Percentiles rank a stretch among this genome's conserved stretches.
Evolutionary conservation across 37 sponge, comb jelly and placozoan species (phyloP).

Genomic region (Halichondria panicea): DNA sequence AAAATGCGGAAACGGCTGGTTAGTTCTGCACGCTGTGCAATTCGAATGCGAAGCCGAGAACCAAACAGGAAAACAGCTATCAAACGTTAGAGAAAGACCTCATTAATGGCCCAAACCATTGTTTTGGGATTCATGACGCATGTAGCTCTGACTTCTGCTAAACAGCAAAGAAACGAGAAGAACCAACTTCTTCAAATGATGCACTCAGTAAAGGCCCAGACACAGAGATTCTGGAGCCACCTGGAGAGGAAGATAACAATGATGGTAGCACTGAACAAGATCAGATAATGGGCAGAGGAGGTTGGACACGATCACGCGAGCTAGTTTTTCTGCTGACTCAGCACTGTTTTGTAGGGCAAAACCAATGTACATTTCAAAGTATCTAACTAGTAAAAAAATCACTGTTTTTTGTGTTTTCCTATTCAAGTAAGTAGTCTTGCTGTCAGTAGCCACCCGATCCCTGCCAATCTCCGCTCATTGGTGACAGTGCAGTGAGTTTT

Average conservation of each 20-base stretch:
- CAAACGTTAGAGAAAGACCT: slow-evolving; percentile 23
- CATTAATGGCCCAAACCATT: slow-evolving; percentile 45
- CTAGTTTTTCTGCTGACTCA: no score
- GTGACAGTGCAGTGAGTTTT: no score
- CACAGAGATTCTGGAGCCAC: not conserved
- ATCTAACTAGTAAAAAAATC: no score
- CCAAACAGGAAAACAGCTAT: not conserved
- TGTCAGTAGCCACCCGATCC: no score
- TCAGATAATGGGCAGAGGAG: not conserved
- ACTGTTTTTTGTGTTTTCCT: no score
- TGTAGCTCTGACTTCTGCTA: slow-evolving; percentile 45
- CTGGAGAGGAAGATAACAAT: not conserved
- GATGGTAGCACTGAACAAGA: not conserved
- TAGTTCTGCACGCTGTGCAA: slow-evolving; percentile 36
- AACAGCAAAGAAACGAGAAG: not conserved
- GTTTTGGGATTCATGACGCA: slow-evolving; percentile 34
- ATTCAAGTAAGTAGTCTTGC: no score
- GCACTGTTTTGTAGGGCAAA: no score
- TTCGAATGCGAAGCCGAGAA: slow-evolving; percentile 40
- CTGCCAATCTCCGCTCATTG: no score
- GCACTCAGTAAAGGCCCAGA: no score
- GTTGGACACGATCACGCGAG: no score
- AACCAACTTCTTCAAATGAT: not conserved
- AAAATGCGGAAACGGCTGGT: slow-evolving; percentile 26
- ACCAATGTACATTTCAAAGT: no score